Percentiles rank a stretch among this genome's conserved stretches.
Evolutionary conservation across 1,140 invertebrate genomes (phyloP).

Genomic region (Drosophila repleta): DNA sequence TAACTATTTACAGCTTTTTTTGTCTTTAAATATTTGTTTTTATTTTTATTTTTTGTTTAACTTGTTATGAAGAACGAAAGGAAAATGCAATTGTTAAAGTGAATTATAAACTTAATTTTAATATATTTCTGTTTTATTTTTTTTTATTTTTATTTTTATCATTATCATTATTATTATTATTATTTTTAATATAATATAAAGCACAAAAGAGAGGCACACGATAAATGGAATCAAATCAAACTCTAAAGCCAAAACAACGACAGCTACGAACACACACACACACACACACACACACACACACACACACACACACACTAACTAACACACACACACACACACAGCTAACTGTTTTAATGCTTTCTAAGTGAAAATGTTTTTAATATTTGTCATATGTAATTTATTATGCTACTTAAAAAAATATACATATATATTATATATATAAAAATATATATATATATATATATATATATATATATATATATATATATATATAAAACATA

Average conservation of each 20-base stretch:
- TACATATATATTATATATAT: too few species aligned
- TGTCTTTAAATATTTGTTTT: constrained; percentile 8
- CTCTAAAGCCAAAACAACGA: constrained; percentile 45
- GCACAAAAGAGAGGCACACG: constrained; percentile 48
- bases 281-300: constrained; percentile 17
- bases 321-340: constrained; percentile 27
- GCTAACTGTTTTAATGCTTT: constrained; percentile 50
- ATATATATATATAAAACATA: constrained; percentile 27
- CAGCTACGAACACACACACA: constrained; percentile 27
- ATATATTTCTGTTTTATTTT: constrained; percentile 23
- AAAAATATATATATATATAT: too few species aligned
- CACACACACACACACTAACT: constrained; percentile 33
- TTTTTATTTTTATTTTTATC: constrained; percentile 19
- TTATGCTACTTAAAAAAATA: constrained; percentile 56
- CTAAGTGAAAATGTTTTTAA: constrained; percentile 42
- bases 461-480: too few species aligned
- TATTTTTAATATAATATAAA: constrained; percentile 13
- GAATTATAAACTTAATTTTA: constrained; percentile 27
- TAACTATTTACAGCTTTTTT: constrained; percentile 6
- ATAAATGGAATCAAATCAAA: constrained; percentile 30
- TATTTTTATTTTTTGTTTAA: constrained; percentile 43
- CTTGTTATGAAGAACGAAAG: constrained; percentile 28
- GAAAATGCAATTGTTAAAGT: constrained; percentile 35
- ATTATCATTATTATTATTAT: constrained; percentile 22
- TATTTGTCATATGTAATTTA: constrained; percentile 49